Percentiles rank a stretch among this genome's conserved stretches.
Conservation (phyloP, 2,113 vertebrate species). For the Clarias macrocephalus region DNA sequence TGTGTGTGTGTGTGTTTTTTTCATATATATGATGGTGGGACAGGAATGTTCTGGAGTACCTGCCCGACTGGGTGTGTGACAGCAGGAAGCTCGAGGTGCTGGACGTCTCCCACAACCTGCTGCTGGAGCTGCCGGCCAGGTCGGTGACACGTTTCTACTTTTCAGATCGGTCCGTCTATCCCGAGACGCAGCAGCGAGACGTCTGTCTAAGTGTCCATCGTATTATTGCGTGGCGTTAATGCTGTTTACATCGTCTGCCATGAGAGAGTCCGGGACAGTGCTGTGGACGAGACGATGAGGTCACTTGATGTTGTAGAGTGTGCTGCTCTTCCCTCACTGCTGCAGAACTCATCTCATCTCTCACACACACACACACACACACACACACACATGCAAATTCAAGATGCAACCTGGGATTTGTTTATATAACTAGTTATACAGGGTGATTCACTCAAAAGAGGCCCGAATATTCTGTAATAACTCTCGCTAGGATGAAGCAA, state of each 20-base stretch:
- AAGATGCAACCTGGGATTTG: neutral
- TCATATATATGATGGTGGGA: constrained; percentile 45
- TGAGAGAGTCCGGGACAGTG: neutral
- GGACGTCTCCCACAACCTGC: constrained; percentile 85
- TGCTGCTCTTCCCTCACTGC: too few species aligned
- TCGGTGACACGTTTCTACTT: constrained; percentile 56
- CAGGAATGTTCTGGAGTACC: constrained; percentile 88
- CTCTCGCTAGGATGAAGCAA: too few species aligned
- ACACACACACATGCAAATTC: neutral
- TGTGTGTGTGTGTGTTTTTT: constrained; percentile 42
- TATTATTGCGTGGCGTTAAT: constrained; percentile 23
- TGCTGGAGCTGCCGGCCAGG: constrained; percentile 86
- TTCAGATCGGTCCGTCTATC: neutral
- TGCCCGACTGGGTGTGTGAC: constrained; percentile 94
- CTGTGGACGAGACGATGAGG: neutral
- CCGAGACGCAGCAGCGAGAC: neutral
- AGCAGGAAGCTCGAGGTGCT: constrained; percentile 91
- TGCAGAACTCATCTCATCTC: neutral
- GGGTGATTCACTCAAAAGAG: too few species aligned
- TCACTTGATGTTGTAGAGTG: neutral
- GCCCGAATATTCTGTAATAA: too few species aligned
- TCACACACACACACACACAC: too few species aligned
- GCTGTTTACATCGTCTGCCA: neutral
- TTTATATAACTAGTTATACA: neutral
- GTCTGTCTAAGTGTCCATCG: neutral